phyloP scores from a whole-genome alignment of 2,888 invertebrate genomes.

The Anoncus sp. region DNA sequence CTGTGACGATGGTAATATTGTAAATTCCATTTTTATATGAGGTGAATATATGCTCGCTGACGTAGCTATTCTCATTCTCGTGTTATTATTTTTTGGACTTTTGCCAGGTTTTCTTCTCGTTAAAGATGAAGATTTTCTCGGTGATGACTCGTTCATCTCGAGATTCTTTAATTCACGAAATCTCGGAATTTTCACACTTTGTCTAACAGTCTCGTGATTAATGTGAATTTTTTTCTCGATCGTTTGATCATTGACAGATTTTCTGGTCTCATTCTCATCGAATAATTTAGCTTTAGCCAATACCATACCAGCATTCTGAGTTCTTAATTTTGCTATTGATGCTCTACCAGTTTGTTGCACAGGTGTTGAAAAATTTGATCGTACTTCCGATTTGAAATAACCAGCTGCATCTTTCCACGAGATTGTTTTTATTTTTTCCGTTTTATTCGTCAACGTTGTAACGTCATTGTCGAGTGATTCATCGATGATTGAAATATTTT shows the following conservation, averaged over 20 bases:
- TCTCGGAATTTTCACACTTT: conserved; percentile 41
- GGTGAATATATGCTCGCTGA: conserved; percentile 63
- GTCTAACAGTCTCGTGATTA: conserved; percentile 37
- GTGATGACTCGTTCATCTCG: conserved; percentile 50
- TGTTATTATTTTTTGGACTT: conserved; percentile 64
- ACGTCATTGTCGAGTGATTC: conserved; percentile 26
- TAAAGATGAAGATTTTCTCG: conserved; percentile 34
- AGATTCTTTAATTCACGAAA: conserved; percentile 50
- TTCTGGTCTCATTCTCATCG: conserved; percentile 83
- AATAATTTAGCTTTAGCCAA: conserved; percentile 91
- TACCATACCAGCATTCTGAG: conserved; percentile 92
- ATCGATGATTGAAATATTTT: conserved; percentile 50
- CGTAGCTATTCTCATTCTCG: conserved; percentile 59
- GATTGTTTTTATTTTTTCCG: conserved; percentile 66
- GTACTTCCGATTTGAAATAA: conserved; percentile 84
- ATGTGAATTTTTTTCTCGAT: conserved; percentile 38
- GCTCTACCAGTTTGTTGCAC: conserved; percentile 86
- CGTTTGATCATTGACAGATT: conserved; percentile 17
- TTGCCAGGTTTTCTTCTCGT: conserved; percentile 60
- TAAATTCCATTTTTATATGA: conserved; percentile 69
- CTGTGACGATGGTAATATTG: conserved; percentile 59
- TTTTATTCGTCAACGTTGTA: conserved; percentile 45
- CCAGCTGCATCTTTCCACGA: conserved; percentile 85
- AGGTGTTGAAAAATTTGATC: conserved; percentile 77
- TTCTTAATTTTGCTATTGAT: conserved; percentile 89